A percentile compares a stretch with the other conserved stretches of the same genome.
Conservation (phyloP, 1,140 invertebrate genomes). For the Aradophagus sp. region DNA sequence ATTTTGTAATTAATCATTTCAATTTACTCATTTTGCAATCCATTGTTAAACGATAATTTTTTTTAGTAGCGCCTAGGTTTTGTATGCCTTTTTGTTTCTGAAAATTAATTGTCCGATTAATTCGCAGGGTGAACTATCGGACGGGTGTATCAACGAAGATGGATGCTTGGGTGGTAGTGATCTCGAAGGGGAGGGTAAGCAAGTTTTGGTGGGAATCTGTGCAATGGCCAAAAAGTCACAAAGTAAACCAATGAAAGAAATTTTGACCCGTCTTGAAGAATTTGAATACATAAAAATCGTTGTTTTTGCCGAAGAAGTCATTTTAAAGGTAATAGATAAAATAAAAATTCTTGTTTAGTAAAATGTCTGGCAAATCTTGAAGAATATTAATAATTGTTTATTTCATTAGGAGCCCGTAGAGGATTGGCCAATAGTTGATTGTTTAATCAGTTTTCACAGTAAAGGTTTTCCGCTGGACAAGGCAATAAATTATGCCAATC, state of each 20-base stretch:
- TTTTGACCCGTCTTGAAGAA: slow-evolving; percentile 93
- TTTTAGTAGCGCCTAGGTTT: slow-evolving; percentile 34
- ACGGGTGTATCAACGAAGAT: slow-evolving; percentile 78
- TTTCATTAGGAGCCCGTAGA: slow-evolving; percentile 90
- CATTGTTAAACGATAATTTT: no score
- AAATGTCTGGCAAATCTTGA: no score
- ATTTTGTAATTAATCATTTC: no score
- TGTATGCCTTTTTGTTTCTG: neutral
- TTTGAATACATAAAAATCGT: slow-evolving; percentile 97
- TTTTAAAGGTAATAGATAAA: slow-evolving; percentile 84
- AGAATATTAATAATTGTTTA: neutral
- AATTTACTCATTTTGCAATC: no score
- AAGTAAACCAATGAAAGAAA: slow-evolving; percentile 99
- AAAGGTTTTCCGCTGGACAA: slow-evolving; percentile 98
- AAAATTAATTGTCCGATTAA: slow-evolving; percentile 16
- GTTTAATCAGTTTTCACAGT: slow-evolving; percentile 98
- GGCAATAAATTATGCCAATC: slow-evolving; percentile 96
- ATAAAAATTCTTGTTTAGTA: no score
- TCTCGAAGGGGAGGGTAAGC: slow-evolving; percentile 80
- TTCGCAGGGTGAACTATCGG: slow-evolving; percentile 82
- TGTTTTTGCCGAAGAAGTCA: slow-evolving; percentile 95
- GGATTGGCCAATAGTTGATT: slow-evolving; percentile 98
- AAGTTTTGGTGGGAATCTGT: slow-evolving; percentile 96
- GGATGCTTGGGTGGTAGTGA: slow-evolving; percentile 68
- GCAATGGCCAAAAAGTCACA: slow-evolving; percentile 99